Evolutionary conservation across 1,140 invertebrate genomes (phyloP).

Genomic region (Leptinotarsa defecta): DNA sequence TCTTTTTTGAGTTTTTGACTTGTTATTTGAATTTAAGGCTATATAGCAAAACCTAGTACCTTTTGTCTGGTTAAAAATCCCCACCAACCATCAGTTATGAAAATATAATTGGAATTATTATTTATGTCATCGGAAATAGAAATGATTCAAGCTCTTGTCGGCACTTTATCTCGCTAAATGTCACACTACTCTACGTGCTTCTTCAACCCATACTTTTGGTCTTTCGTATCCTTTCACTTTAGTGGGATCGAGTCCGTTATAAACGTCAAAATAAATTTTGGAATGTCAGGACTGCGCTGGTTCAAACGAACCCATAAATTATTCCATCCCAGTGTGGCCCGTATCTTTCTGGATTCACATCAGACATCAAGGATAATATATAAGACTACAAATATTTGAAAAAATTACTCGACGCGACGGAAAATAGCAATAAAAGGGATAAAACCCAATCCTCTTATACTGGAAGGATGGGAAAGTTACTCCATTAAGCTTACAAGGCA

Average conservation of each 20-base stretch:
- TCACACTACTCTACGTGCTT: slow-evolving; percentile 12
- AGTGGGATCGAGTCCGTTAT: slow-evolving; percentile 19
- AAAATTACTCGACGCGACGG: slow-evolving; percentile 1
- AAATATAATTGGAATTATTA: too few species aligned
- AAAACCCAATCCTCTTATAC: background rate
- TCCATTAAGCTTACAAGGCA: background rate
- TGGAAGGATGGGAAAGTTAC: background rate
- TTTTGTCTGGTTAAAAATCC: too few species aligned
- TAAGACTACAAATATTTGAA: slow-evolving; percentile 8
- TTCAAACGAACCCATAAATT: slow-evolving; percentile 26
- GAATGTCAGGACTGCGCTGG: slow-evolving; percentile 7
- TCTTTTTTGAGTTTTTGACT: too few species aligned
- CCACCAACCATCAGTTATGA: too few species aligned
- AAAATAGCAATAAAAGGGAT: slow-evolving; percentile 9
- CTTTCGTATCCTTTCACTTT: slow-evolving; percentile 9
- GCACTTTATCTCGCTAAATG: background rate
- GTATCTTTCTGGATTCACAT: slow-evolving; percentile 14
- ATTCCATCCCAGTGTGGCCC: slow-evolving; percentile 11
- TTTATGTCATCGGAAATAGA: too few species aligned
- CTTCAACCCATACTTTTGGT: background rate
- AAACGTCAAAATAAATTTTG: slow-evolving; percentile 26
- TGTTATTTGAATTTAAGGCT: too few species aligned
- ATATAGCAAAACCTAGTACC: too few species aligned
- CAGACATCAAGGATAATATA: slow-evolving; percentile 9
- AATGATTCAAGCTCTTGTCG: too few species aligned